Base-by-base conservation (phyloP, 1,140 invertebrate species). In the Galendromus occidentalis region DNA sequence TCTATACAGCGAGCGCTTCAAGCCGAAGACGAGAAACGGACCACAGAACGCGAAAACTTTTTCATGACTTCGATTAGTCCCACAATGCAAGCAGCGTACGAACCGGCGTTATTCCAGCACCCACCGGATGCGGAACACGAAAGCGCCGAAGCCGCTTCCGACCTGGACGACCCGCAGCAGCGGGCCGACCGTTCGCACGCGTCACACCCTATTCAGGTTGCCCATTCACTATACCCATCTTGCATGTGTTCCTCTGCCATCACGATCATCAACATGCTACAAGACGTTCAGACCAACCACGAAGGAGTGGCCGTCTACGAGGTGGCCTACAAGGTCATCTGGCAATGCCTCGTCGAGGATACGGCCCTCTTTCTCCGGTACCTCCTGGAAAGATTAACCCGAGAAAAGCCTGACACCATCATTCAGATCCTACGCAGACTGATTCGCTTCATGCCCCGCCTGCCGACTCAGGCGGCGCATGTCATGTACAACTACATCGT, bases 401-500 rank as follows among this genome's bases (percentile, higher is more conserved):
- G 91, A 33, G 92, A 97, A 69, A 86, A 89, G 71, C 91, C 95
- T 78, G 91, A 96, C 72, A 82, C 91, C 65, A 91, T 98, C 84
- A 88, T 98, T 72, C 93, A 95, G 76, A 81, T 82, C 63, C 75
- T 98, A 6, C 79, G 94, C 5, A 91, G 95, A 72, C 78, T 98
- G 1, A 87, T 99, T 20, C 80, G 92, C 66, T 93, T 92, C 74
- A 86, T 97, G 66, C 88, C 88, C 2, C 84, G 89, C 66, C 75
- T 98, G 41, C 95, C 95, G 0, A 89, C 95, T 68, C 94, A 99
- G 76, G 93, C 94, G 6, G 95, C 95, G 0, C 97, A 96, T 77
- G 88, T 91, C n/a, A 75, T 99, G 0, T 96, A 98, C 75, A 99
- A 99, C 80, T 98, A 98, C 70, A 86, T 99, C 68, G 96, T 98